Base-by-base conservation (phyloP, 1,140 invertebrate genomes). In the Orchestia grillus region DNA sequence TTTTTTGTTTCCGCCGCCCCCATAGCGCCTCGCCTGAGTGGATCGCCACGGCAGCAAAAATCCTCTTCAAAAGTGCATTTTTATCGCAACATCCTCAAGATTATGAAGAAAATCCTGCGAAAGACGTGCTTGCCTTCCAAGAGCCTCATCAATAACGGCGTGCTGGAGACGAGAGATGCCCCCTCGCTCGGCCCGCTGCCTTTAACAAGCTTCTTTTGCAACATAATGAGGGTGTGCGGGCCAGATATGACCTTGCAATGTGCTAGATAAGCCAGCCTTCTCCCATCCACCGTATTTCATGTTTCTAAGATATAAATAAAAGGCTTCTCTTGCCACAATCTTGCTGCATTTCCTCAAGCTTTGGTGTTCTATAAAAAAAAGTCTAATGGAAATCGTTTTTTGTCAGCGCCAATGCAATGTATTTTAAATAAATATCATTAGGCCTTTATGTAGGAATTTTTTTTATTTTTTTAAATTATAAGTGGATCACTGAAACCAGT, bases 181-280 rank as follows among this genome's bases (percentile, higher is more conserved):
- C 42, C 88, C n/a, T 42, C 88, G 0, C 23, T 36, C 42, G n/a
- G 41, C 88, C 8, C 42, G 88, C 43, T 90, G 41, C 88, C 41
- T 90, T 90, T 90, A 90, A 90, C 88, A 44, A 90, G 88, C 88
- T 90, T 90, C 88, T 90, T 90, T 90, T 90, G 43, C 6, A 90
- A 90, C 41, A 44, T 90, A 90, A 90, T 90, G 88, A 90, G 88
- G 88, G n/a, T 28, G 88, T 44, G 88, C 88, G 4, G n/a, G 43
- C 41, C 41, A 90, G 43, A 90, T 42, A 90, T 90, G n/a, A 90
- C 88, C 88, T 90, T 90, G n/a, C 43, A 90, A 90, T 90, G 88
- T 41, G 43, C 43, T 90, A 90, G 88, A 90, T 90, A 90, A 90
- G 88, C 88, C 43, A 28, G 36, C 62, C 62, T 77, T 77, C 28